Evolutionary conservation across 1,140 invertebrate genomes (phyloP).

Genomic region (Sinonovacula constricta): DNA sequence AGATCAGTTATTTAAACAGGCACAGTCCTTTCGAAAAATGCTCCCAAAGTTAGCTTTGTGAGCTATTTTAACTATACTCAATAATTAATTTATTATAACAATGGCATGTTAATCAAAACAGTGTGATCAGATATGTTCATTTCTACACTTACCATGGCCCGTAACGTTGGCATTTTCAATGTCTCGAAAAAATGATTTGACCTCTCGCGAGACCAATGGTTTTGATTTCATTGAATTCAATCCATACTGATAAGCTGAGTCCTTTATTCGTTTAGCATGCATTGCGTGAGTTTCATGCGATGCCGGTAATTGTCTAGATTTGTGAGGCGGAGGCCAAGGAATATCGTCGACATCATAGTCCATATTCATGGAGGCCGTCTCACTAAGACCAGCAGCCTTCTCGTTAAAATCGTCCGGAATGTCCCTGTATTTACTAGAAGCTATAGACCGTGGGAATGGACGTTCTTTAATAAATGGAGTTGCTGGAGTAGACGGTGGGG

Average conservation of each 20-base stretch:
- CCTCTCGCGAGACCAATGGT: conserved; percentile 51
- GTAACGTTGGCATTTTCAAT: conserved; percentile 53
- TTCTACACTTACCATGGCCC: conserved; percentile 58
- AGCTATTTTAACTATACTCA: too few relatives aligned
- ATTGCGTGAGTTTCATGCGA: conserved; percentile 40
- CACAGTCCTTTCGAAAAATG: too few relatives aligned
- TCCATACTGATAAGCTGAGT: conserved; percentile 36
- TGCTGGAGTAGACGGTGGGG: conserved; percentile 23
- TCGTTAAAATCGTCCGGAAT: conserved; percentile 2
- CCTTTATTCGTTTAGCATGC: conserved; percentile 46
- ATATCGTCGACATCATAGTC: conserved; percentile 43
- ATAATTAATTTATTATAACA: too few relatives aligned
- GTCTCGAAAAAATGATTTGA: conserved; percentile 46
- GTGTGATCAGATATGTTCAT: too few relatives aligned
- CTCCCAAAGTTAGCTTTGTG: too few relatives aligned
- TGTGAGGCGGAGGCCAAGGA: too few relatives aligned
- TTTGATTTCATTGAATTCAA: conserved; percentile 57
- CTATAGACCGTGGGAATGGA: neutral
- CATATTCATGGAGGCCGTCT: conserved; percentile 17
- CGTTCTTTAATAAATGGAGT: conserved; percentile 5
- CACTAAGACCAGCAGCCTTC: neutral
- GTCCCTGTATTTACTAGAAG: neutral
- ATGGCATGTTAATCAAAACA: too few relatives aligned
- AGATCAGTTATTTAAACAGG: too few relatives aligned
- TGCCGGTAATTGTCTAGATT: conserved; percentile 52